Evolutionary conservation across 2,113 vertebrate genomes (phyloP).

Genomic region (Puma concolor): DNA sequence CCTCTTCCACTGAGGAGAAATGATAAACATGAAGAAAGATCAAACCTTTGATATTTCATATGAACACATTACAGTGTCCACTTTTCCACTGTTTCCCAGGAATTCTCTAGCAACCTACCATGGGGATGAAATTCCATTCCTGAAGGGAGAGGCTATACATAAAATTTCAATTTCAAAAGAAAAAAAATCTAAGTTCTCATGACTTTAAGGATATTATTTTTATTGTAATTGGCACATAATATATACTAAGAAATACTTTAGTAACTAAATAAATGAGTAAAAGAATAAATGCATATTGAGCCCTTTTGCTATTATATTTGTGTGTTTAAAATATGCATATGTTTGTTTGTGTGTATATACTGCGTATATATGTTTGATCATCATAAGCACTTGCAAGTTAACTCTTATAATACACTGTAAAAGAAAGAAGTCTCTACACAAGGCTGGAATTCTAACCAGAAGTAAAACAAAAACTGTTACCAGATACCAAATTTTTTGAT

Average conservation of each 20-base stretch:
- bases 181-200: background rate
- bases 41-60: background rate
- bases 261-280: background rate
- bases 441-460: background rate
- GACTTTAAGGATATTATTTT: background rate
- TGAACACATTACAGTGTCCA: background rate
- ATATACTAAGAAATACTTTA: background rate
- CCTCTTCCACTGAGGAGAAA: background rate
- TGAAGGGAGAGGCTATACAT: background rate
- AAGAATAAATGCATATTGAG: background rate
- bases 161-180: constrained; percentile 6
- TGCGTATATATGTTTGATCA: background rate
- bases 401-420: background rate
- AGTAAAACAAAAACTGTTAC: background rate
- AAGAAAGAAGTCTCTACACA: background rate
- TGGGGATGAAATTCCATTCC: background rate
- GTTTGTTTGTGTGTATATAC: background rate
- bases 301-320: background rate
- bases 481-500: background rate
- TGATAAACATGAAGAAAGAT: background rate
- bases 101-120: background rate
- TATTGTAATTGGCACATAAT: background rate
- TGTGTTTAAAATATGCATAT: background rate
- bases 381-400: background rate
- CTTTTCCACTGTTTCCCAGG: background rate